Base-by-base conservation (phyloP, 2,113 vertebrate genomes). In the Toxotes chatareus region DNA sequence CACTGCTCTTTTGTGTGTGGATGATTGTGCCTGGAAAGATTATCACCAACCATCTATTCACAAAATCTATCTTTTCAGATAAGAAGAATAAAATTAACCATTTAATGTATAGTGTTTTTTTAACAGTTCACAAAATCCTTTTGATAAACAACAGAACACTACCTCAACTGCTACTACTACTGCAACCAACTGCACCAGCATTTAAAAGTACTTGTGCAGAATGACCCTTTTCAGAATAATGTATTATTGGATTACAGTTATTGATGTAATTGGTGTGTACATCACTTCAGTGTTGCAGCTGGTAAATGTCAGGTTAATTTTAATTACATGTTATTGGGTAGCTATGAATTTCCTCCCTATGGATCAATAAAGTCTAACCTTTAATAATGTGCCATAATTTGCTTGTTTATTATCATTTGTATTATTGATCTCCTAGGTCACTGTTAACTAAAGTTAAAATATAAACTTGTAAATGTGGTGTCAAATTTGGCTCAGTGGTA, bases 11-110 rank as follows among this genome's bases (percentile, higher is more conserved):
- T 87, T 85, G 79, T 76, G 80, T 80, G 70, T 42, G 42, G 21
- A 51, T 79, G 67, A 91, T 78, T 88, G 60, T 51, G 53, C 76
- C 46, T 42, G 7, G 51, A 57, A 76, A 73, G 57, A 83, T 87
- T 76, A 83, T 79, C 73, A 17, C 23, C 53, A 38, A 47, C 47
- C 61, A 63, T 88, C 68, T 79, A 61, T 68, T 79, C 60, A 31
- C 36, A 62, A 56, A 71, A 84, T 64, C 51, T 31, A 40, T 32
- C 47, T 55, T 72, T 81, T 74, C 67, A 70, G 51, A 78, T 49
- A 69, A 60, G 32, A 56, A 42, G 19, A 85, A 62, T 27, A 60
- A 31, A 69, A 71, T 64, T 34, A 60, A 66, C 42, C 4, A 19
- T n/a, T 55, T 59, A 83, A 38, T 36, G 32, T 19, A 16, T 4